A percentile compares a stretch with the other conserved stretches of the same genome.
Evolutionary conservation across 2,888 invertebrate genomes (phyloP).

Genomic region (Hirtodrosophila duncani): DNA sequence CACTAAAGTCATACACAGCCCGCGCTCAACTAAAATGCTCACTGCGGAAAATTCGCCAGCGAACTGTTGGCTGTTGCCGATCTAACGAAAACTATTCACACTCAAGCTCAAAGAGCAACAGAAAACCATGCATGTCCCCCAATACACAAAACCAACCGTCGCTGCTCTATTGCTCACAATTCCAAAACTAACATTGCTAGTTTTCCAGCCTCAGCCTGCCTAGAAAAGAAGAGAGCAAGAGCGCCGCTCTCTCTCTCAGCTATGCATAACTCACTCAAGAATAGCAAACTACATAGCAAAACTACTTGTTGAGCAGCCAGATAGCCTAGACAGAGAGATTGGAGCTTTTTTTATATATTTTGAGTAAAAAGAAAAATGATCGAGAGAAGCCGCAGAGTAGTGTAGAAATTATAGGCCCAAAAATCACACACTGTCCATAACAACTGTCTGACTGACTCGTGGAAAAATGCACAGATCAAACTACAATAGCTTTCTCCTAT

Average conservation of each 20-base stretch:
- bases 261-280: constrained; percentile 39
- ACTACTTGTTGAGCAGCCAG: constrained; percentile 50
- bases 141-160: neutral
- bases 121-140: no score
- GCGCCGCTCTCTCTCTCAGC: no score
- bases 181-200: constrained; percentile 36
- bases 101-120: constrained; percentile 38
- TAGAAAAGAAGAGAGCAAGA: constrained; percentile 6
- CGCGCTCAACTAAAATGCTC: constrained; percentile 45
- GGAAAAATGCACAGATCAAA: no score
- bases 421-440: no score
- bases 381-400: constrained; percentile 18
- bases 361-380: neutral
- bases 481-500: no score
- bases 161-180: no score
- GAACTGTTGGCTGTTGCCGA: no score
- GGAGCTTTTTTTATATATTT: neutral
- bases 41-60: constrained; percentile 39
- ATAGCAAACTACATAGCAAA: constrained; percentile 48
- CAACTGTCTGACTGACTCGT: no score
- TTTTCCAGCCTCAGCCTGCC: constrained; percentile 9
- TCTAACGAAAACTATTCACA: constrained; percentile 59
- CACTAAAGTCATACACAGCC: constrained; percentile 47
- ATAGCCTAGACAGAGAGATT: no score
- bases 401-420: no score